Base-by-base conservation (phyloP, 2,797 vertebrate genomes). In the Kryptopterus vitreolus region DNA sequence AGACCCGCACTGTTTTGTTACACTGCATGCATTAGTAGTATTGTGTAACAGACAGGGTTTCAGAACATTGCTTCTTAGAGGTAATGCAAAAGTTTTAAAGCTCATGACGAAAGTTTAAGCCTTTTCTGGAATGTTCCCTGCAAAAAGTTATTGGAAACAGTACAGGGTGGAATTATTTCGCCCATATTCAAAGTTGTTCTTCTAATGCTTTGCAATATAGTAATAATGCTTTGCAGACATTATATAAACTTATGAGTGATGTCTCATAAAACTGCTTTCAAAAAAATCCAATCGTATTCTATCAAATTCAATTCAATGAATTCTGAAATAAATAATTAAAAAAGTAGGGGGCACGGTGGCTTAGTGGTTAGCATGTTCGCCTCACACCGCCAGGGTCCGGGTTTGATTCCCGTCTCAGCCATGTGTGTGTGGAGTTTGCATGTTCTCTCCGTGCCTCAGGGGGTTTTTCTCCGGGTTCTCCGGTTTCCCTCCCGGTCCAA, bases 261-360 rank as follows among this genome's bases (percentile, higher is more conserved):
- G 63, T 24, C 63, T 66, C 12, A 66, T 65, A 65, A n/a, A 66
- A 66, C 63, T 66, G 43, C 22, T n/a, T n/a, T n/a, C n/a, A 66
- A 3, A 15, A 66, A 66, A 66, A 66, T 24, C 15, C 63, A n/a
- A n/a, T n/a, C n/a, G n/a, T n/a, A n/a, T n/a, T n/a, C n/a, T n/a
- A n/a, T n/a, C n/a, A n/a, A n/a, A n/a, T n/a, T n/a, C n/a, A n/a
- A n/a, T 66, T 35, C 43, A 66, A 66, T 43, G 6, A 62, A 62
- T 61, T 61, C 33, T 38, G 33, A 22, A 9, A 63, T 63, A 10
- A 63, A 58, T 58, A 24, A n/a, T n/a, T n/a, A n/a, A n/a, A n/a
- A n/a, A n/a, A n/a, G n/a, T n/a, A n/a, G n/a, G n/a, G n/a, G n/a
- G n/a, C n/a, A n/a, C n/a, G n/a, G n/a, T n/a, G n/a, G n/a, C n/a